Percentiles rank a stretch among this genome's conserved stretches.
phyloP scores from a whole-genome alignment of 2,797 vertebrate genomes.

The Onychomys leucogaster region DNA sequence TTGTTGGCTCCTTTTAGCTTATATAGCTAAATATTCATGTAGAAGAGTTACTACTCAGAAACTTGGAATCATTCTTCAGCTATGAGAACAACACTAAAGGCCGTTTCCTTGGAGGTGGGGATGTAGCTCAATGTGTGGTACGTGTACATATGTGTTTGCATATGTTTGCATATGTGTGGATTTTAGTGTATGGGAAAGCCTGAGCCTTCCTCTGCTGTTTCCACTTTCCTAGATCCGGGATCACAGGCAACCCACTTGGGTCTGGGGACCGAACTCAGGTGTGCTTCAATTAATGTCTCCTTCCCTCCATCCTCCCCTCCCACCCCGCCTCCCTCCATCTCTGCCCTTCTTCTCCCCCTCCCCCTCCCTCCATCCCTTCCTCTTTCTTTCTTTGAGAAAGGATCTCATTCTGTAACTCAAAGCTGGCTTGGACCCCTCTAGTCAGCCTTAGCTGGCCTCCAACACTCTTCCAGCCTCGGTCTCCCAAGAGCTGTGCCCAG shows the following conservation, averaged over 20 bases:
- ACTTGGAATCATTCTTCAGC: slow-evolving; percentile 11
- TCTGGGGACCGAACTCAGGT: not conserved
- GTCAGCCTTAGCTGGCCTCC: not conserved
- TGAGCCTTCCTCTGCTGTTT: not conserved
- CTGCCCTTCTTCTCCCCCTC: no score
- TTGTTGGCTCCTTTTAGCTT: not conserved
- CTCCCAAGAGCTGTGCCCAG: not conserved
- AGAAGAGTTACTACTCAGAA: slow-evolving; percentile 14
- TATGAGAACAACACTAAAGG: not conserved
- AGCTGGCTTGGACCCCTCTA: not conserved
- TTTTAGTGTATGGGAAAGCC: not conserved
- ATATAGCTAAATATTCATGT: not conserved
- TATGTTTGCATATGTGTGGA: not conserved
- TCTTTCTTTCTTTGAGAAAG: no score
- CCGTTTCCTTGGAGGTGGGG: not conserved
- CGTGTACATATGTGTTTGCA: not conserved
- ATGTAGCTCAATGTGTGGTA: not conserved
- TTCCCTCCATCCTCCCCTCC: not conserved
- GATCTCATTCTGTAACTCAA: not conserved
- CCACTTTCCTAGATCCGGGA: not conserved
- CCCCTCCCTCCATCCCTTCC: not conserved
- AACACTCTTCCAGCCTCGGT: not conserved
- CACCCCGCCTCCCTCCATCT: not conserved
- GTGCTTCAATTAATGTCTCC: not conserved
- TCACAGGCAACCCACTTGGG: not conserved